Evolutionary conservation across 2,113 vertebrate species (phyloP).

Genomic region (Okapia johnstoni): DNA sequence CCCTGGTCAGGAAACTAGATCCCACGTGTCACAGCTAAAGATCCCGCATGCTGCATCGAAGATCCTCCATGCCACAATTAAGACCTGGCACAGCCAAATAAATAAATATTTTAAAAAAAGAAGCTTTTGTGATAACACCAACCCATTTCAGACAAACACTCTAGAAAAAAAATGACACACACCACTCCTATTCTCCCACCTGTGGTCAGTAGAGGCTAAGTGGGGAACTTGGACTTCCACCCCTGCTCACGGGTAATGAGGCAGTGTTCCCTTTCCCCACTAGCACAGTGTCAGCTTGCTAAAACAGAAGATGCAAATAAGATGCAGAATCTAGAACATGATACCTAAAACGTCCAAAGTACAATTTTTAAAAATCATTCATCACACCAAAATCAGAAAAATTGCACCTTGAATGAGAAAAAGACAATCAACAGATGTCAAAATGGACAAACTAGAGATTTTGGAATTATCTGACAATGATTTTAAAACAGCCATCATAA

Average conservation of each 20-base stretch:
- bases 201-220: background rate
- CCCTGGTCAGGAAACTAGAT: background rate
- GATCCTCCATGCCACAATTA: background rate
- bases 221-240: background rate
- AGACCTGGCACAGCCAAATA: background rate
- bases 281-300: background rate
- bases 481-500: constrained; percentile 11
- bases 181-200: background rate
- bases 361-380: background rate
- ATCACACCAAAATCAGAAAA: background rate
- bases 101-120: background rate
- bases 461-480: background rate
- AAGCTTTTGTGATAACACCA: background rate
- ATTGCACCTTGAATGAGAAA: background rate
- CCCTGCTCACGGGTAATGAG: background rate
- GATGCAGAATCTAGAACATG: background rate
- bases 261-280: background rate
- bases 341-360: background rate
- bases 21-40: background rate
- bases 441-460: background rate
- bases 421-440: background rate
- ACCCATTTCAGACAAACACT: background rate
- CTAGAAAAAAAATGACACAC: background rate
- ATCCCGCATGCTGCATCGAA: background rate
- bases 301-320: background rate